phyloP scores from a whole-genome alignment of 2,113 vertebrate genomes.

The Clarias magur region DNA sequence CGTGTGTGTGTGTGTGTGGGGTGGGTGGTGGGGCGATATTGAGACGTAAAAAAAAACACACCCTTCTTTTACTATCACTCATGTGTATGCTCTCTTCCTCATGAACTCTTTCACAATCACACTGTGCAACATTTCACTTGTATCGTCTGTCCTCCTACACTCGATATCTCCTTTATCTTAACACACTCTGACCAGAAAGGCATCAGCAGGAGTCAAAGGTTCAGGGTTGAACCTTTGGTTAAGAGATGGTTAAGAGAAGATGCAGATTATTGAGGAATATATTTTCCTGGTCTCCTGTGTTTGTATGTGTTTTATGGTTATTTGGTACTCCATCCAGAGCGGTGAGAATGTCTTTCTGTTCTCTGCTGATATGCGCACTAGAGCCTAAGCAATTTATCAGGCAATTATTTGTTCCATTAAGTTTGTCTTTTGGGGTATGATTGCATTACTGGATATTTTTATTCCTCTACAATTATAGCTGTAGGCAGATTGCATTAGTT shows the following conservation, averaged over 20 bases:
- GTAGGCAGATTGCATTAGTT: background rate
- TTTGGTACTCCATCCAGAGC: slow-evolving; percentile 34
- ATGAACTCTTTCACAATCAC: slow-evolving; percentile 58
- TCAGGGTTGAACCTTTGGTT: slow-evolving; percentile 58
- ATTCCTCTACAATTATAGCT: background rate
- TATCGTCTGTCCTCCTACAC: slow-evolving; percentile 58
- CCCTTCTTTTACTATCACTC: slow-evolving; percentile 36
- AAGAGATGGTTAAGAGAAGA: slow-evolving; percentile 51
- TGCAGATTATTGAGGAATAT: background rate
- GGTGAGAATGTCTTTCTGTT: slow-evolving; percentile 43
- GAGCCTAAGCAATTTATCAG: slow-evolving; percentile 55
- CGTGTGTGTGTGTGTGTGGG: background rate
- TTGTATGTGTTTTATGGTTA: slow-evolving; percentile 33
- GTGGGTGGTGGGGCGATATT: background rate
- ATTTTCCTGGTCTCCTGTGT: background rate
- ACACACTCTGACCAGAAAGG: slow-evolving; percentile 53
- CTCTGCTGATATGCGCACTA: slow-evolving; percentile 42
- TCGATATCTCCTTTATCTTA: slow-evolving; percentile 51
- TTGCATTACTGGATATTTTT: slow-evolving; percentile 38
- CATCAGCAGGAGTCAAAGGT: slow-evolving; percentile 46
- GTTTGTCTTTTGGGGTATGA: slow-evolving; percentile 43
- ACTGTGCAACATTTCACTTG: slow-evolving; percentile 55
- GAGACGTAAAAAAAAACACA: background rate
- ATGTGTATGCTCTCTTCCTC: slow-evolving; percentile 48
- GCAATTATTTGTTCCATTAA: slow-evolving; percentile 56